Percentiles rank a stretch among this genome's conserved stretches.
phyloP scores from a whole-genome alignment of 2,797 vertebrate genomes.

The Microctenopoma steveboyesi region DNA sequence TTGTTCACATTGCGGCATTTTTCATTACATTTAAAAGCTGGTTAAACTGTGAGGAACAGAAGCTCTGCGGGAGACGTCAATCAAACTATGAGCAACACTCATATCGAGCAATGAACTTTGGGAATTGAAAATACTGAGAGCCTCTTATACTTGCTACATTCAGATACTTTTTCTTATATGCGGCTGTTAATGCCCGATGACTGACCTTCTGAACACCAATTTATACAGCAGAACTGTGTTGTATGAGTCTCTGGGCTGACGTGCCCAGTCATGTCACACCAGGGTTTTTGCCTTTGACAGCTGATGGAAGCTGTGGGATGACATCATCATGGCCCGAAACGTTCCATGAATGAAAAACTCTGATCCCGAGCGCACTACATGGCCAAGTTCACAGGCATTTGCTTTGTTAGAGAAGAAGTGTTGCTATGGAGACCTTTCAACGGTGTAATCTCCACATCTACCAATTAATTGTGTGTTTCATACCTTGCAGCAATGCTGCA shows the following conservation, averaged over 20 bases:
- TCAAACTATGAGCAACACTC: not conserved
- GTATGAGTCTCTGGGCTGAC: not conserved
- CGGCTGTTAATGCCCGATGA: not conserved
- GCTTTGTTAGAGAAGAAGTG: constrained; percentile 17
- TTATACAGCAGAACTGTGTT: not conserved
- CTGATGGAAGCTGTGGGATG: not conserved
- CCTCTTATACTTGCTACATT: no score
- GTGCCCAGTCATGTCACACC: not conserved
- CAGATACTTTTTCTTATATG: no score
- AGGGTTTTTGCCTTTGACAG: not conserved
- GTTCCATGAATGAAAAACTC: constrained; percentile 14
- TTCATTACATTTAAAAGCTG: not conserved
- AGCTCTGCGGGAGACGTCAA: not conserved
- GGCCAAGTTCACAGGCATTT: constrained; percentile 16
- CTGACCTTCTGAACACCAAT: not conserved
- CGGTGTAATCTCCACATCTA: constrained; percentile 16
- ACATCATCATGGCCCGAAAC: not conserved
- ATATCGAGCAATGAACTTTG: no score
- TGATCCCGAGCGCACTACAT: not conserved
- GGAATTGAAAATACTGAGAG: no score
- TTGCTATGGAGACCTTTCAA: constrained; percentile 35
- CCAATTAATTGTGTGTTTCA: constrained; percentile 24
- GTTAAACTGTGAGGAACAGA: no score
- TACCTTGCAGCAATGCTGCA: not conserved
- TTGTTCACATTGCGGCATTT: not conserved